Evolutionary conservation across 2,113 vertebrate species (phyloP), one percentile per base, ranked within the genome.

Genomic region (Chloroceryle aenea): DNA sequence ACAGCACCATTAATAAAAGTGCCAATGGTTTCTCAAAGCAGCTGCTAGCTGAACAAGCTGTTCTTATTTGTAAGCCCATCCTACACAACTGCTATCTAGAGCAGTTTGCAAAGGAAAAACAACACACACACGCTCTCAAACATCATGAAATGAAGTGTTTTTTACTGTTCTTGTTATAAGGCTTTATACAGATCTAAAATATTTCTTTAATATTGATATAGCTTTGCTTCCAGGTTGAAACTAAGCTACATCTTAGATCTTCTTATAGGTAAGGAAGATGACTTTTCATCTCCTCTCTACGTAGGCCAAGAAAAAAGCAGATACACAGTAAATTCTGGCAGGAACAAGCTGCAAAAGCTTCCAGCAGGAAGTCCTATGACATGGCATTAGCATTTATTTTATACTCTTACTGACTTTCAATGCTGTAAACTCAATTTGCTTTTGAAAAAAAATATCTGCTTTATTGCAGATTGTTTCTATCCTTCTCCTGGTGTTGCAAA

Each of bases 261-360:
- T 26, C 53, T 92, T 64, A 85, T 4, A 84, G 40, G 27, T 5
- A 87, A 87, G 48, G 80, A 82, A 87, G 56, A 69, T 52, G 7
- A 74, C 55, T 93, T 96, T 91, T 96, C 67, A 91, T 91, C 82
- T 91, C 9, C 82, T 91, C 9, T 59, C 43, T 80, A 36, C 0
- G 1, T 9, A 63, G 34, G 40, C 69, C 78, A 84, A 74, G 32
- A 84, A 56, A 95, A 95, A 85, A 84, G 12, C 10, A 50, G 27
- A 56, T 48, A 82, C 19, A 73, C 34, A 71, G 56, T 40, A 90
- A 77, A 63, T 78, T 88, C 50, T 82, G 55, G 34, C 52, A 94
- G 42, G n/a, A 95, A 90, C 75, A 93, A 94, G 52, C 12, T 74
- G 68, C 42, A 95, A 92, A 85, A 85, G 25, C 69, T 94, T 85